Conservation (phyloP, 2,888 invertebrate species). For the Ecdyonurus torrentis region DNA sequence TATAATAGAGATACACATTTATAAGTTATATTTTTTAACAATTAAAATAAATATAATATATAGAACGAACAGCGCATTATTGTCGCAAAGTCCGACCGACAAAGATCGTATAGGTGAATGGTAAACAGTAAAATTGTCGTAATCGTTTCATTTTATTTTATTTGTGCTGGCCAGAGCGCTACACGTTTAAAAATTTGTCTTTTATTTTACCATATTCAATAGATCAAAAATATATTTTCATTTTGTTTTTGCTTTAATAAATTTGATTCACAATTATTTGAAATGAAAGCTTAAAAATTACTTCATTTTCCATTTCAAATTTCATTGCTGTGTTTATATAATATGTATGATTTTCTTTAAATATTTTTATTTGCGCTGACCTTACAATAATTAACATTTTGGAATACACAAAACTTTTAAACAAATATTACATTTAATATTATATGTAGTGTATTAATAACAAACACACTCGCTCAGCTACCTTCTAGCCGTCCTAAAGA, state of each 20-base stretch:
- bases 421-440: no score
- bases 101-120: background rate
- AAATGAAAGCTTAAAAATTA: no score
- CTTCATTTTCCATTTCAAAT: no score
- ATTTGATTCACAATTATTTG: no score
- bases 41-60: background rate
- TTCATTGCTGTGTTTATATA: no score
- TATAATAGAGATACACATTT: background rate
- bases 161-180: background rate
- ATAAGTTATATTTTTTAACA: background rate
- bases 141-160: no score
- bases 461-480: background rate
- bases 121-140: no score
- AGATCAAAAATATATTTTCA: no score
- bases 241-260: no score
- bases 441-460: background rate
- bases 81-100: background rate
- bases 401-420: background rate
- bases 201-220: no score
- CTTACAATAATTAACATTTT: background rate
- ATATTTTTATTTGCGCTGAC: background rate
- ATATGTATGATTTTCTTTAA: no score
- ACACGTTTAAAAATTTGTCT: no score
- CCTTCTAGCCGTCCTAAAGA: background rate
- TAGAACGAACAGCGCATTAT: background rate